These are phyloP conservation scores for Leptobrachium ailaonicum DNA, from an alignment of 2,113 vertebrate species.

Conservation along the genomic window DNA sequence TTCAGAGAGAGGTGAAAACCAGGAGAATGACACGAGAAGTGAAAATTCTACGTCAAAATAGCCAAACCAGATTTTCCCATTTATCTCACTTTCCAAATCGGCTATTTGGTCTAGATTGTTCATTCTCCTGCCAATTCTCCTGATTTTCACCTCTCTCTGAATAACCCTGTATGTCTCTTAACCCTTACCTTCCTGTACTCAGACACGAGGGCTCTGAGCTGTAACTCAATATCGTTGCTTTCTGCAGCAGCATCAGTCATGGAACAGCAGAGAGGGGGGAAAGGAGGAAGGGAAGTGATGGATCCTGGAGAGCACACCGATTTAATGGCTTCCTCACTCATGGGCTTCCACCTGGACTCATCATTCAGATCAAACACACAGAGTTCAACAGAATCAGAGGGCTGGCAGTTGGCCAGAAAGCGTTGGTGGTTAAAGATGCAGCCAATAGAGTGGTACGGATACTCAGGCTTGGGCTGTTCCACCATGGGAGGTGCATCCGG, in stretches of 20 bases:
- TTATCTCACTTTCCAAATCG: no score
- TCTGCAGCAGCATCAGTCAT: constrained; percentile 73
- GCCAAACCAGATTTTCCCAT: no score
- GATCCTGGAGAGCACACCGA: constrained; percentile 85
- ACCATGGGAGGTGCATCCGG: constrained; percentile 80
- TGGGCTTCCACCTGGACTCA: constrained; percentile 92
- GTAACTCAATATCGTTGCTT: constrained; percentile 90
- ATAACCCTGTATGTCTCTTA: no score
- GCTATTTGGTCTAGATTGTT: no score
- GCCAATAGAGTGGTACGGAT: constrained; percentile 88
- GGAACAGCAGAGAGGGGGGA: constrained; percentile 83
- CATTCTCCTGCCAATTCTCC: no score
- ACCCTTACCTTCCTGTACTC: constrained; percentile 90
- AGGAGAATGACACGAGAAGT: no score
- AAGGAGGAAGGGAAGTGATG: constrained; percentile 74
- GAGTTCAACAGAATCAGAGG: constrained; percentile 83
- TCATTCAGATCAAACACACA: constrained; percentile 89
- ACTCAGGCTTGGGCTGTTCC: constrained; percentile 79
- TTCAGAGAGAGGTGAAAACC: no score
- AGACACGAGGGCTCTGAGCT: constrained; percentile 81
- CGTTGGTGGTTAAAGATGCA: constrained; percentile 91
- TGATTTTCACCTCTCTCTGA: no score
- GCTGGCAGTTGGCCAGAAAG: constrained; percentile 92
- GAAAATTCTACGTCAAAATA: no score
- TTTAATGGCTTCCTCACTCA: constrained; percentile 90